Evolutionary conservation across 2,797 vertebrate species (phyloP).

Genomic region (Anguilla anguilla): DNA sequence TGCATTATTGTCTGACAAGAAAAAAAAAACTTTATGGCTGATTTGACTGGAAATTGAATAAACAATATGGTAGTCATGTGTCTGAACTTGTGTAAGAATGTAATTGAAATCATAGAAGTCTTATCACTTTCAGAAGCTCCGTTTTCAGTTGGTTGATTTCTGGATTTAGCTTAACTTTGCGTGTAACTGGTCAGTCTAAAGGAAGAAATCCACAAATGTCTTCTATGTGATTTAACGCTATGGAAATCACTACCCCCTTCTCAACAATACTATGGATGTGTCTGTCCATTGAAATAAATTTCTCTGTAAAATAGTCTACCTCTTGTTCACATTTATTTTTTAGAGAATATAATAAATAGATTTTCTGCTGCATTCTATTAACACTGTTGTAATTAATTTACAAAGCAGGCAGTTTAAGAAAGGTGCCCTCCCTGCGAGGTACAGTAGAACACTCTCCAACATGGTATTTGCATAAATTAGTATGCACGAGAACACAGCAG

Average conservation of each 20-base stretch:
- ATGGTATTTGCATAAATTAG: constrained; percentile 43
- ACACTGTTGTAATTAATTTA: not conserved
- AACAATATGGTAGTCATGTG: too few species aligned
- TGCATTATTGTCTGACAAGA: too few species aligned
- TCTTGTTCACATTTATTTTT: not conserved
- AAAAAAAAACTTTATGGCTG: too few species aligned
- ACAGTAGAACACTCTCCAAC: not conserved
- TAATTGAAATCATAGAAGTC: too few species aligned
- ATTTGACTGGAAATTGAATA: too few species aligned
- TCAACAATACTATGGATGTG: not conserved
- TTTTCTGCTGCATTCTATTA: not conserved
- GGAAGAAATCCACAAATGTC: not conserved
- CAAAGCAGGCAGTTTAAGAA: constrained; percentile 1
- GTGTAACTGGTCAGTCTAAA: not conserved
- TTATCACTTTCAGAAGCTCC: not conserved
- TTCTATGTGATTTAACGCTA: not conserved
- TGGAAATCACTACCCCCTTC: not conserved
- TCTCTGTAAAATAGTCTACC: not conserved
- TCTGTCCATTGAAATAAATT: not conserved
- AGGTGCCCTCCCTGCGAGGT: not conserved
- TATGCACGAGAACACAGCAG: constrained; percentile 38
- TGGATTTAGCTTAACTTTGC: not conserved
- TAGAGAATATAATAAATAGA: not conserved
- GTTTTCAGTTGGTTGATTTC: not conserved
- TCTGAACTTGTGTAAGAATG: too few species aligned